These are phyloP conservation scores for Meloe dianella DNA, from an alignment of 2,888 invertebrate species.

Conservation along the genomic window DNA sequence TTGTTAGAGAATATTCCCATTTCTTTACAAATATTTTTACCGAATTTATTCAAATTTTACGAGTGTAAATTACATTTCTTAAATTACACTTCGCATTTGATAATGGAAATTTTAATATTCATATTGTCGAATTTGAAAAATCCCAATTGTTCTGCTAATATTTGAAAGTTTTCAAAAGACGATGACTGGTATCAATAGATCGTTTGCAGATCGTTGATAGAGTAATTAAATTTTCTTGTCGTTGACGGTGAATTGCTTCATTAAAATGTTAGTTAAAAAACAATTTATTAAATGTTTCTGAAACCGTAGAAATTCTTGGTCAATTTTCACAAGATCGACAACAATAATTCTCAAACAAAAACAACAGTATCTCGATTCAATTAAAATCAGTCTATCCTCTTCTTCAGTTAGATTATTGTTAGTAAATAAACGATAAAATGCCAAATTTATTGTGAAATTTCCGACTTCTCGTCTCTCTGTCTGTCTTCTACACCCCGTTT, in stretches of 20 bases:
- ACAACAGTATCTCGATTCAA: background rate
- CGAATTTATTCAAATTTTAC: background rate
- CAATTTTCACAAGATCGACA: slow-evolving; percentile 26
- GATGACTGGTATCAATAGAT: background rate
- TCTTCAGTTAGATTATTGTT: background rate
- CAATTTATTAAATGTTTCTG: slow-evolving; percentile 3
- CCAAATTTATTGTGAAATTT: slow-evolving; percentile 41
- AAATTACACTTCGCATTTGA: background rate
- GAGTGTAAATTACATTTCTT: background rate
- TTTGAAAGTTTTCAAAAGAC: background rate
- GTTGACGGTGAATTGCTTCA: background rate
- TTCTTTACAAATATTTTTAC: background rate
- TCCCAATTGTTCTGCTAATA: background rate
- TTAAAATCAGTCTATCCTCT: background rate
- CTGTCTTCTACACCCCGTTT: slow-evolving; percentile 12
- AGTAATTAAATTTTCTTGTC: background rate
- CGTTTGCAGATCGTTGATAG: background rate
- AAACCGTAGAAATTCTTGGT: slow-evolving; percentile 30
- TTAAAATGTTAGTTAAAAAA: background rate
- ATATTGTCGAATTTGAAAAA: too few species aligned
- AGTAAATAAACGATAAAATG: slow-evolving; percentile 32
- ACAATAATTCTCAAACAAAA: background rate
- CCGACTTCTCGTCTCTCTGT: slow-evolving; percentile 32
- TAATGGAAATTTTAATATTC: background rate
- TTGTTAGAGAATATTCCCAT: background rate